A percentile compares a stretch with the other conserved stretches of the same genome.
These are phyloP conservation scores for Lepeophtheirus salmonis DNA, from an alignment of 1,140 invertebrate genomes.

Conservation along the genomic window DNA sequence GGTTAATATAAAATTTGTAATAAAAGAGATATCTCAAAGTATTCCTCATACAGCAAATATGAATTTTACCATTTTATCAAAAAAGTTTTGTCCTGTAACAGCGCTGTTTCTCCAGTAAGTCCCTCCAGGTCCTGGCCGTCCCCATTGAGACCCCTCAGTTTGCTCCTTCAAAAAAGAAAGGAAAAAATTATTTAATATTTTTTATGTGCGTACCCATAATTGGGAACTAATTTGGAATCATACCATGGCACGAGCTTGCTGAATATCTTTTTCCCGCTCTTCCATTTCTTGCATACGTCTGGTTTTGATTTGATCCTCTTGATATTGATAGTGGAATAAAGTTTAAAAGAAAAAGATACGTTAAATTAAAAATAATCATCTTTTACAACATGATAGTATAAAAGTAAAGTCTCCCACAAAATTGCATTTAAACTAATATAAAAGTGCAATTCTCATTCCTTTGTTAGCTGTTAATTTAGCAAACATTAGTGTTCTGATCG, in stretches of 20 bases:
- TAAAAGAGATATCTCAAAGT: too few relatives aligned
- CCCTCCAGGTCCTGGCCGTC: slow-evolving; percentile 21
- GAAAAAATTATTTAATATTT: background rate
- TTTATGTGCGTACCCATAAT: too few relatives aligned
- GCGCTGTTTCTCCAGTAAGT: slow-evolving; percentile 18
- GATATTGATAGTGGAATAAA: too few relatives aligned
- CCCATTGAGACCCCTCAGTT: slow-evolving; percentile 20
- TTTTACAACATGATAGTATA: too few relatives aligned
- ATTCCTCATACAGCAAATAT: background rate
- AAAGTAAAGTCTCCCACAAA: too few relatives aligned
- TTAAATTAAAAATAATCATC: too few relatives aligned
- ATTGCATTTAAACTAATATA: too few relatives aligned
- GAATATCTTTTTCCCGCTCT: slow-evolving; percentile 20
- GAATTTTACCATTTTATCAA: slow-evolving; percentile 18
- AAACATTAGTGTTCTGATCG: too few relatives aligned
- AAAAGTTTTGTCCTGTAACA: slow-evolving; percentile 16
- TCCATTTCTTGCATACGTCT: slow-evolving; percentile 20
- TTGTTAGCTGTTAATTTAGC: too few relatives aligned
- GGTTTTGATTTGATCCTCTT: slow-evolving; percentile 5
- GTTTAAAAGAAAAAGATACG: too few relatives aligned
- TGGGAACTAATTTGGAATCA: background rate
- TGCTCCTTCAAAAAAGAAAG: slow-evolving; percentile 20
- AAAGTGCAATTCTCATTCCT: too few relatives aligned
- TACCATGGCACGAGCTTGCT: background rate
- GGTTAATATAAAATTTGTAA: too few relatives aligned